A percentile compares a stretch with the other conserved stretches of the same genome.
phyloP scores from a whole-genome alignment of 1,140 invertebrate species.

The Oedothorax gibbosus region DNA sequence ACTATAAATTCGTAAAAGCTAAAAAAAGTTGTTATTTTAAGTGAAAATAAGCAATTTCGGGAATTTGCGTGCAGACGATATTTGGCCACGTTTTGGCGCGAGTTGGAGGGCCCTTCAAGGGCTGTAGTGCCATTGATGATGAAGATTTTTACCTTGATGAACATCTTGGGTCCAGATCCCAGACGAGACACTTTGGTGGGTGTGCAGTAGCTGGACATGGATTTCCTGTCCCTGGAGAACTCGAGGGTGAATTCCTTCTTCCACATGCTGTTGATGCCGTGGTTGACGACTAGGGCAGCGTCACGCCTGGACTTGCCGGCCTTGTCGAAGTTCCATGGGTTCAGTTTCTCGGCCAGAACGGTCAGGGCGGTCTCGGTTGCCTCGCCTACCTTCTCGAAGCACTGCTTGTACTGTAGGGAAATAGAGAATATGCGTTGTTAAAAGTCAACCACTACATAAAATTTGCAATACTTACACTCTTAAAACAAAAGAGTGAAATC shows the following conservation, averaged over 20 bases:
- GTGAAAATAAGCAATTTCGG: no score
- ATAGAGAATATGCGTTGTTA: not conserved
- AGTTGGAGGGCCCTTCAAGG: no score
- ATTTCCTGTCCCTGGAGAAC: slow-evolving; percentile 99
- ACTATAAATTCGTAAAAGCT: no score
- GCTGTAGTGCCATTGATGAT: not conserved
- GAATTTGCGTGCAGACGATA: no score
- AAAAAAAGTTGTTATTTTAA: no score
- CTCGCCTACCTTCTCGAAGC: slow-evolving; percentile 92
- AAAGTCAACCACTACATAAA: not conserved
- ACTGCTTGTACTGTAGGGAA: slow-evolving; percentile 70
- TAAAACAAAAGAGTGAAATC: no score
- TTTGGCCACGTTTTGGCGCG: no score
- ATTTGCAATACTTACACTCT: not conserved
- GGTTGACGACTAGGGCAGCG: slow-evolving; percentile 89
- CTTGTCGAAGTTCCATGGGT: slow-evolving; percentile 89
- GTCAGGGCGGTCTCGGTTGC: slow-evolving; percentile 99
- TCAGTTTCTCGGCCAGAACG: slow-evolving; percentile 98
- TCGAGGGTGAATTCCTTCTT: slow-evolving; percentile 99
- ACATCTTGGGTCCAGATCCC: slow-evolving; percentile 93
- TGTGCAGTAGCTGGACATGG: slow-evolving; percentile 97
- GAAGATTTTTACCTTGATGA: slow-evolving; percentile 78
- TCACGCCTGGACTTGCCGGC: slow-evolving; percentile 90
- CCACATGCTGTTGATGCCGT: slow-evolving; percentile 96
- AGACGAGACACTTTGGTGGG: slow-evolving; percentile 89